Evolutionary conservation across 2,888 invertebrate species (phyloP), one percentile per base, ranked within the genome.

Genomic region (Drosophila histrio): DNA sequence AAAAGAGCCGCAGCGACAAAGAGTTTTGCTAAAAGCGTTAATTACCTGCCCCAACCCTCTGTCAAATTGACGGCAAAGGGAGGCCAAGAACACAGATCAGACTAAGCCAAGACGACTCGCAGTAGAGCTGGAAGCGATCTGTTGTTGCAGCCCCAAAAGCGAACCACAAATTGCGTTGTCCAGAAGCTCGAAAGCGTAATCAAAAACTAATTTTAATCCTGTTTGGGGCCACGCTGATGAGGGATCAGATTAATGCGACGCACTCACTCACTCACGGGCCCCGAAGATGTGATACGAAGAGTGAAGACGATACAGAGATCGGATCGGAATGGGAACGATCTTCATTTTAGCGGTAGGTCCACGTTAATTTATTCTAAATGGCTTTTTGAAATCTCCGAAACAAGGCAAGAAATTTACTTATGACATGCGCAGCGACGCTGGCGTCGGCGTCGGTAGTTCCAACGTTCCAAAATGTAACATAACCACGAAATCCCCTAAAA

Each of bases 141-240:
- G 30, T 26, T 39, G 41, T 41, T 41, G 28, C 32, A 46, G 39
- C 49, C 24, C 49, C 24, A 19, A 28, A 52, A 44, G 32, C 34
- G 52, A 60, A 83, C 82, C 90, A 72, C 88, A 91, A 89, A 91
- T 91, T 89, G 91, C 91, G 91, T 91, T 91, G 90, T 91, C 90
- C 91, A 91, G 91, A 91, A 91, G 91, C 91, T 91, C 91, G 89
- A 91, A 91, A 91, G 87, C 90, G 91, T 91, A 91, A 91, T 91
- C 91, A 91, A 91, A 91, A 91, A 91, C 91, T 91, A 91, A 91
- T 91, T 91, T 91, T 91, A 91, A 91, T 91, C 91, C 91, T 90
- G 91, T 89, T 89, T 88, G 87, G 81, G 84, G 67, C 76, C 77
- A 76, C 71, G 81, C 73, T 89, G 89, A 86, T 86, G 89, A 80